Evolutionary conservation across 2,888 invertebrate genomes (phyloP), one percentile per base, ranked within the genome.

Genomic region (Xestia ashworthii): DNA sequence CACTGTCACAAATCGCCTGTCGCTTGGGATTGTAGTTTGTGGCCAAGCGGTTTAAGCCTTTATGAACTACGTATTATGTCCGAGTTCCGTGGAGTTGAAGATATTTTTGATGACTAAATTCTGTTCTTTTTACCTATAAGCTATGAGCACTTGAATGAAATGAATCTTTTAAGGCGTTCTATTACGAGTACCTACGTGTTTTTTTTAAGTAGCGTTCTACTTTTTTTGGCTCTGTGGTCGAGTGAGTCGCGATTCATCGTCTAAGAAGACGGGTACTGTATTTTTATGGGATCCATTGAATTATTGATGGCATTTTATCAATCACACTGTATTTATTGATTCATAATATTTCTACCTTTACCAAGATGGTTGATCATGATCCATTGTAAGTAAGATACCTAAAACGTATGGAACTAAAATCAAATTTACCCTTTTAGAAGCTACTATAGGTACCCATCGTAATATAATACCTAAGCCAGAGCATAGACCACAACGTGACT

Each of bases 31-130:
- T 62, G 62, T 62, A 38, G 62, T 9, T 62, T 38, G 62, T 62
- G 62, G 62, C 32, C 62, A 62, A 5, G 62, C 6, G 2, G 32
- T 79, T 77, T 12, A 50, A 72, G 38, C 70, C 78, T 81, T 81
- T 80, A 78, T 66, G 76, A 81, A 74, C 58, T 64, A 9, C 72
- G 41, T 78, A 73, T 74, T 74, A 58, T 73, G 46, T 73, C 53
- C 38, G 50, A 11, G 32, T 72, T 53, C 53, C 12, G 32, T 69
- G 32, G n/a, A n/a, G 53, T 55, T 5, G 53, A 22, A n/a, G 4
- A n/a, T 55, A n/a, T n/a, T 55, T 55, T 55, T 22, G 53, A 53
- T 53, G 53, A 53, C 53, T 55, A 55, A n/a, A 55, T 55, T 55
- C n/a, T n/a, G 4, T 55, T 55, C 53, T 22, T 50, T 22, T 22